phyloP scores from a whole-genome alignment of 2,113 vertebrate genomes.

The Mormoops blainvillei region DNA sequence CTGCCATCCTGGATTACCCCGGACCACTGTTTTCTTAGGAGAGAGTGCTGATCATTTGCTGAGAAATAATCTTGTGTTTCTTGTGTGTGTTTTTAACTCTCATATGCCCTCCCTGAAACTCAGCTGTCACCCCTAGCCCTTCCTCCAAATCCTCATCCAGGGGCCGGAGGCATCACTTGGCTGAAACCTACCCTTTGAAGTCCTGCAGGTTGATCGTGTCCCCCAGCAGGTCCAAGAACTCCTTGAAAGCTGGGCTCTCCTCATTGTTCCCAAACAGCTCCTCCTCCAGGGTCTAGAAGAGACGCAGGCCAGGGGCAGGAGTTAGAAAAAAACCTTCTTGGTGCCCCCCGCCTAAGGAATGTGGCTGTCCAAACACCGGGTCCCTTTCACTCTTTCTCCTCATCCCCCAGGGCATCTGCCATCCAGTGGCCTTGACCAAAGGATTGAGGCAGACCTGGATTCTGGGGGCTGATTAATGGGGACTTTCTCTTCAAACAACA shows the following conservation, averaged over 20 bases:
- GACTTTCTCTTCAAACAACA: background rate
- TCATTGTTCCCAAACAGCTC: conserved; percentile 93
- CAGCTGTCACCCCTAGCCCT: background rate
- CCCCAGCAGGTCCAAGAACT: conserved; percentile 90
- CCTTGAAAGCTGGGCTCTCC: conserved; percentile 89
- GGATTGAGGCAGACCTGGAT: background rate
- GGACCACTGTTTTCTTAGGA: background rate
- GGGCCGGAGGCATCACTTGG: background rate
- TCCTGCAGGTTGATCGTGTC: conserved; percentile 93
- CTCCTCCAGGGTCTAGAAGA: conserved; percentile 89
- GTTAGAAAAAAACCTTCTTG: background rate
- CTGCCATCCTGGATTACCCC: background rate
- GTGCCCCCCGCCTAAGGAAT: background rate
- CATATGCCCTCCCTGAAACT: background rate
- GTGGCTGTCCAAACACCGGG: background rate
- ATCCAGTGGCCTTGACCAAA: background rate
- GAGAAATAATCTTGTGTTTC: background rate
- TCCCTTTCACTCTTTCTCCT: background rate
- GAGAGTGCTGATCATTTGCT: background rate
- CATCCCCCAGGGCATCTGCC: background rate
- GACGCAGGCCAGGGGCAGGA: background rate
- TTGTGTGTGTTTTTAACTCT: background rate
- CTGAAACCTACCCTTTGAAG: conserved; percentile 90
- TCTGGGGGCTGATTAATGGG: background rate
- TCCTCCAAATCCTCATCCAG: background rate